These are phyloP conservation scores for Drosophila prolongata DNA, from an alignment of 2,888 invertebrate genomes.

Conservation along the genomic window DNA sequence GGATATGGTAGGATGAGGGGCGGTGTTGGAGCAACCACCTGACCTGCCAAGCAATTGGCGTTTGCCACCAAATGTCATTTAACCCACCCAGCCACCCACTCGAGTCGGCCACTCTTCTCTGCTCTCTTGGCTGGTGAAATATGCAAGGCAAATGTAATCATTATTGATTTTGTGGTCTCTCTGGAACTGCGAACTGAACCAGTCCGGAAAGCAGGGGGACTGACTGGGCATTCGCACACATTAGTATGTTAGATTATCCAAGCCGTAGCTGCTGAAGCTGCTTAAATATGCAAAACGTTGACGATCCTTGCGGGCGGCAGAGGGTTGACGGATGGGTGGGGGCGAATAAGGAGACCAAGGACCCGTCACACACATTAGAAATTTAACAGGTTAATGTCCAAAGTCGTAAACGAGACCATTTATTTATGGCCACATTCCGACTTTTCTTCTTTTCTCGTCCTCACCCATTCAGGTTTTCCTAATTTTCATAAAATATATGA, in stretches of 20 bases:
- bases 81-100: constrained; percentile 33
- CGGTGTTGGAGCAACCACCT: constrained; percentile 27
- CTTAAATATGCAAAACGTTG: constrained; percentile 77
- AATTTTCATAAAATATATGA: constrained; percentile 73
- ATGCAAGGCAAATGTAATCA: constrained; percentile 79
- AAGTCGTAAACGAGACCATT: constrained; percentile 81
- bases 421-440: constrained; percentile 69
- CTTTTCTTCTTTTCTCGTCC: neutral
- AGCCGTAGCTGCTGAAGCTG: constrained; percentile 63
- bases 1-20: neutral
- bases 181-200: constrained; percentile 32
- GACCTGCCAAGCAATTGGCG: constrained; percentile 40
- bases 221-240: constrained; percentile 60
- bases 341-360: constrained; percentile 47
- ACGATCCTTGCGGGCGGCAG: constrained; percentile 61
- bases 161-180: constrained; percentile 74
- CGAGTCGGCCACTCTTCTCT: neutral
- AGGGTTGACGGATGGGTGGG: constrained; percentile 3
- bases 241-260: constrained; percentile 75
- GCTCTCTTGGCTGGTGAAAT: constrained; percentile 62
- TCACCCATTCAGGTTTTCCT: constrained; percentile 39
- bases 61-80: constrained; percentile 70
- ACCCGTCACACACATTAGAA: constrained; percentile 71
- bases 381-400: constrained; percentile 81
- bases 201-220: neutral